These are phyloP conservation scores for Otolemur crassicaudatus DNA, from an alignment of 2,797 vertebrate species.

Conservation along the genomic window DNA sequence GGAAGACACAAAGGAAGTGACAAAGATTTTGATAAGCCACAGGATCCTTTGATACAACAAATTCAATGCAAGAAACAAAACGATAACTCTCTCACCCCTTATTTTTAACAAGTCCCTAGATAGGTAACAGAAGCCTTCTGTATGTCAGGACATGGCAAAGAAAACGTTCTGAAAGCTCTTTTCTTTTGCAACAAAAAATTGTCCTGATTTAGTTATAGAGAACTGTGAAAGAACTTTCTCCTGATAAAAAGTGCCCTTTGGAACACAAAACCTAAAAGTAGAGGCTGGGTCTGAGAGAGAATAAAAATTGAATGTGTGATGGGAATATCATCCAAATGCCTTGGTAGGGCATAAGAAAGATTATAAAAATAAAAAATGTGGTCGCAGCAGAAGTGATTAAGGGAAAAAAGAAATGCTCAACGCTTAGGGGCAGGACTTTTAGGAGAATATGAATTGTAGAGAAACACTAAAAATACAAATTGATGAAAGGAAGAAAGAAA, in stretches of 20 bases:
- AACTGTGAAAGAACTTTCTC: not conserved
- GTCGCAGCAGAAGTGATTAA: not conserved
- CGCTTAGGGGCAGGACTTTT: not conserved
- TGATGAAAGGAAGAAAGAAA: not conserved
- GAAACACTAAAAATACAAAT: not conserved
- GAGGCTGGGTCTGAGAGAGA: not conserved
- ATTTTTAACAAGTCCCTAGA: constrained; percentile 81
- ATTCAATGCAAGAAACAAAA: constrained; percentile 77
- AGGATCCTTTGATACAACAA: constrained; percentile 74
- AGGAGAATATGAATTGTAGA: not conserved
- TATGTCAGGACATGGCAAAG: constrained; percentile 60
- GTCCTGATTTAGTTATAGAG: constrained; percentile 56
- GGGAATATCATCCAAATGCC: not conserved
- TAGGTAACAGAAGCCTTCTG: constrained; percentile 69
- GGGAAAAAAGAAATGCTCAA: not conserved
- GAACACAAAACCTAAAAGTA: not conserved
- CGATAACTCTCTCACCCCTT: not conserved
- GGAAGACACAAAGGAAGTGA: constrained; percentile 66
- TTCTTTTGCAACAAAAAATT: constrained; percentile 68
- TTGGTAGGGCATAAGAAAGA: not conserved
- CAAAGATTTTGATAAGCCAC: constrained; percentile 68
- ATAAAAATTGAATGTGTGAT: not conserved
- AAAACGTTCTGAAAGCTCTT: constrained; percentile 68
- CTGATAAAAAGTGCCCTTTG: not conserved
- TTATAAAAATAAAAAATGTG: not conserved